A percentile compares a stretch with the other conserved stretches of the same genome.
phyloP scores from a whole-genome alignment of 2,113 vertebrate species.

The Pheucticus melanocephalus region DNA sequence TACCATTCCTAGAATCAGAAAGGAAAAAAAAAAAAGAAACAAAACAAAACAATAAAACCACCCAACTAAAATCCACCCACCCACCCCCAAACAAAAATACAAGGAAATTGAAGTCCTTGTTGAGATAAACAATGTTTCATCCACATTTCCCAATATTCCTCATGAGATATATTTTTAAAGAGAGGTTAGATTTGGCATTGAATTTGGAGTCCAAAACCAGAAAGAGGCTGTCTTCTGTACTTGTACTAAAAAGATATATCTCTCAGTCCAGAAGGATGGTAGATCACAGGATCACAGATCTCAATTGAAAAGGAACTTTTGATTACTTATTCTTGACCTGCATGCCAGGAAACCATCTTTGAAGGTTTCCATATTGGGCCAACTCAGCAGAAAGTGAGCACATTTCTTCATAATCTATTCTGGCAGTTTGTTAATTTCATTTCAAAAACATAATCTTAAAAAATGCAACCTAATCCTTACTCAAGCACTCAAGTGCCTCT shows the following conservation, averaged over 20 bases:
- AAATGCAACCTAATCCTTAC: not conserved
- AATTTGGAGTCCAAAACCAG: not conserved
- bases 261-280: not conserved
- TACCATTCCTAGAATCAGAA: not conserved
- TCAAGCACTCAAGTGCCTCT: not conserved
- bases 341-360: not conserved
- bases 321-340: not conserved
- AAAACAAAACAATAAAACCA: not conserved
- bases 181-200: not conserved
- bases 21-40: not conserved
- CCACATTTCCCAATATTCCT: not conserved
- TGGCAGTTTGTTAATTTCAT: not conserved
- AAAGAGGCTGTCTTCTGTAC: not conserved
- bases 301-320: not conserved
- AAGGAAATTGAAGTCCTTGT: not conserved
- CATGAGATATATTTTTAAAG: not conserved
- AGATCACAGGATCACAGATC: not conserved
- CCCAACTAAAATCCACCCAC: not conserved
- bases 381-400: not conserved
- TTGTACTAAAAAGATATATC: not conserved
- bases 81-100: not conserved
- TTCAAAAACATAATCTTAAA: not conserved
- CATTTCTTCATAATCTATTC: not conserved
- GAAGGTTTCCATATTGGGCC: not conserved
- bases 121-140: not conserved